Base-by-base conservation (phyloP, 2,888 invertebrate species). In the Lingula anatina region DNA sequence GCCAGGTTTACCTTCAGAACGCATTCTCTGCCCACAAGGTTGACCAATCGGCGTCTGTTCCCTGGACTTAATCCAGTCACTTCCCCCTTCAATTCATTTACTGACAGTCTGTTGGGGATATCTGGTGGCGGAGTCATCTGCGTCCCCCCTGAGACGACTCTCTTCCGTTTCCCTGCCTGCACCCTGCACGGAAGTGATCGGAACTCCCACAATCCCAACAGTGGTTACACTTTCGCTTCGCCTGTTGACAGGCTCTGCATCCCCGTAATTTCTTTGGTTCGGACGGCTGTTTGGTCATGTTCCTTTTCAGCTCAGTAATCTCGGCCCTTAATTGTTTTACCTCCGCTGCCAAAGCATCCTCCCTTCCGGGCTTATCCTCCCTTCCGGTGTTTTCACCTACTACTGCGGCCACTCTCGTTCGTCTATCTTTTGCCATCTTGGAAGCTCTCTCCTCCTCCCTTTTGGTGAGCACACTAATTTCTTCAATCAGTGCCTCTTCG, bases 1-100 rank as follows among this genome's bases (percentile, higher is more conserved):
- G 18, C 44, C 4, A 44, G 18, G 18, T 27, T 12, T 3, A 20
- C 3, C 4, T 15, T 18, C 18, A 26, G 9, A 15, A 26, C 15
- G 21, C 44, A 44, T 26, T 44, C 28, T 12, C 28, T 18, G 12
- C 44, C 44, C 3, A 44, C 44, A 5, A 44, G 25, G 38, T 21
- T 18, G 38, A 38, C 38, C 15, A 38, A 38, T 15, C 21, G 5
- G 5, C 21, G n/a, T 15, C 38, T 38, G 21, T 21, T 4, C 38
- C 15, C 21, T 7, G 38, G 38, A 5, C 20, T 20, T 38, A 38
- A 7, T 20, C 15, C 15, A 15, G 5, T 18, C n/a, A 38, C 38
- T 20, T 18, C n/a, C 21, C 38, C 38, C 38, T 21, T 5, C 38
- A 38, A 21, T 38, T 38, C 38, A 38, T 38, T 23, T 31, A 7